A percentile compares a stretch with the other conserved stretches of the same genome.
phyloP scores from a whole-genome alignment of 1,140 invertebrate genomes.

The Brachionus angularis region DNA sequence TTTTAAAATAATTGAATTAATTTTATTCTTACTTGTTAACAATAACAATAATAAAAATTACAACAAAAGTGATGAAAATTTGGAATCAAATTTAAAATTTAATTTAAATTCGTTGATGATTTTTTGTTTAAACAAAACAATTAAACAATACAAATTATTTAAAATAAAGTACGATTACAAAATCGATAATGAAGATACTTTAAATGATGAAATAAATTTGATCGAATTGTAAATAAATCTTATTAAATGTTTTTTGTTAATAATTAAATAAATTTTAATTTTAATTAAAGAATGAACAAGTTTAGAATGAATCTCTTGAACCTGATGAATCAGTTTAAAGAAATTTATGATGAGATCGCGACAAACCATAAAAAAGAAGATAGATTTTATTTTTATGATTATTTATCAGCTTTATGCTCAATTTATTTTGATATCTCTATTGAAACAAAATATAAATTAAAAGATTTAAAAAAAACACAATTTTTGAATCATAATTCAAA shows the following conservation, averaged over 20 bases:
- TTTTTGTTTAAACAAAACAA: neutral
- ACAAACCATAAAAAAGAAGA: no score
- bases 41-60: neutral
- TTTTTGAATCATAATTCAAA: neutral
- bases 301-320: neutral
- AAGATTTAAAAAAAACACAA: neutral
- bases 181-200: neutral
- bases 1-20: neutral
- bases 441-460: constrained; percentile 8
- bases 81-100: neutral
- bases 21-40: neutral
- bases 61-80: neutral
- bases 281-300: constrained; percentile 4
- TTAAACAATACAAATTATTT: constrained; percentile 3
- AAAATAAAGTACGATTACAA: constrained; percentile 27
- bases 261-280: neutral
- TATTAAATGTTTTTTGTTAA: neutral
- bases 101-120: neutral
- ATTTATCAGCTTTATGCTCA: neutral
- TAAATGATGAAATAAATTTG: constrained; percentile 25
- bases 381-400: constrained; percentile 1
- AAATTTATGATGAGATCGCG: neutral
- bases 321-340: neutral
- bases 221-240: constrained; percentile 9
- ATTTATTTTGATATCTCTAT: neutral